phyloP scores from a whole-genome alignment of 2,888 invertebrate genomes.

The Zaprionus bogoriensis region DNA sequence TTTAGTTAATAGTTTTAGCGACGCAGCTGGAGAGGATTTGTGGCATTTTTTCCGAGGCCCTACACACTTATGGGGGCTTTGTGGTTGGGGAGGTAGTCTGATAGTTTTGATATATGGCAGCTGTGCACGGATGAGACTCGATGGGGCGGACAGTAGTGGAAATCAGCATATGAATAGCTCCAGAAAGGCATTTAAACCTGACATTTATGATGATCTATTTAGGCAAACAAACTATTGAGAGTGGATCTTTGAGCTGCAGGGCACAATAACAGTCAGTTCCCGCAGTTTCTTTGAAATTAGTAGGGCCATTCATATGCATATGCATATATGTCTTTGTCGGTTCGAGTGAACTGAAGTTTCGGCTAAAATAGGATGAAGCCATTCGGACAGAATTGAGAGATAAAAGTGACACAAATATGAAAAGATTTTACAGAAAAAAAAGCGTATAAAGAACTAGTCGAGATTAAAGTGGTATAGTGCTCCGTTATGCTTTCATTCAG shows the following conservation, averaged over 20 bases:
- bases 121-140: slow-evolving; percentile 8
- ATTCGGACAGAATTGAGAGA: slow-evolving; percentile 9
- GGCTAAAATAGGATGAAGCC: slow-evolving; percentile 36
- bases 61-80: slow-evolving; percentile 46
- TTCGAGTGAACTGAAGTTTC: background rate
- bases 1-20: slow-evolving; percentile 75
- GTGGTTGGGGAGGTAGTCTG: slow-evolving; percentile 50
- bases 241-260: slow-evolving; percentile 15
- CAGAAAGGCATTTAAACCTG: slow-evolving; percentile 56
- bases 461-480: background rate
- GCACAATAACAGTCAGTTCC: slow-evolving; percentile 54
- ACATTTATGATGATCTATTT: slow-evolving; percentile 76
- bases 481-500: background rate
- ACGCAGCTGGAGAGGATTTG: slow-evolving; percentile 66
- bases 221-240: slow-evolving; percentile 53
- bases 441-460: background rate
- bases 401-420: background rate
- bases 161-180: slow-evolving; percentile 62
- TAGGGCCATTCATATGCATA: slow-evolving; percentile 36
- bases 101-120: slow-evolving; percentile 52
- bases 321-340: slow-evolving; percentile 15
- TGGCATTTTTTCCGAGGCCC: slow-evolving; percentile 10
- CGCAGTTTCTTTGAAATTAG: slow-evolving; percentile 39
- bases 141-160: slow-evolving; percentile 49
- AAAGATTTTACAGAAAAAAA: slow-evolving; percentile 1